Percentiles rank a stretch among this genome's conserved stretches.
These are phyloP conservation scores for Ophonus ardosiacus DNA, from an alignment of 2,888 invertebrate species.

Conservation along the genomic window DNA sequence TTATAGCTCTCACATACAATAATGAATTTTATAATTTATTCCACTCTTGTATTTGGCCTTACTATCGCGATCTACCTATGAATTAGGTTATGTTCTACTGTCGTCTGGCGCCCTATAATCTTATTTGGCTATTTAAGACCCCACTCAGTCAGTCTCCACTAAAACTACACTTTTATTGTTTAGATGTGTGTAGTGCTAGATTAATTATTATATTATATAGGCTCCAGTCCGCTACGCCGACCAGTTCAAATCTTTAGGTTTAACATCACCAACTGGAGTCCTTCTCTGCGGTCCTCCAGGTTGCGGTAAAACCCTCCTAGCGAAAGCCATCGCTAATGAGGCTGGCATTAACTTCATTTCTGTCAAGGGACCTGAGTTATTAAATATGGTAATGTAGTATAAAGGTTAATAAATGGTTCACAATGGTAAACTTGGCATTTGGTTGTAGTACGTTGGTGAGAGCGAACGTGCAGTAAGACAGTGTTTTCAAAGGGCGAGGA, in stretches of 20 bases:
- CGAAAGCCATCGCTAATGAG: conserved; percentile 99
- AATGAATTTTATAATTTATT: too few relatives aligned
- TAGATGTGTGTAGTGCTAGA: too few relatives aligned
- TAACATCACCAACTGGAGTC: conserved; percentile 91
- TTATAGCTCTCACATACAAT: too few relatives aligned
- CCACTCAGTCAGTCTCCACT: too few relatives aligned
- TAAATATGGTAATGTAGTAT: conserved; percentile 89
- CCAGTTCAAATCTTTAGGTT: conserved; percentile 86
- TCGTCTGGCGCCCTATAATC: too few relatives aligned
- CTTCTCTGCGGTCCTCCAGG: conserved; percentile 98
- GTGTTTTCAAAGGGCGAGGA: conserved; percentile 95
- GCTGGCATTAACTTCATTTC: conserved; percentile 99
- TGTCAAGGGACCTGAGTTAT: conserved; percentile 97
- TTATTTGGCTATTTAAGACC: too few relatives aligned
- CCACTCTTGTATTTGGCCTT: too few relatives aligned
- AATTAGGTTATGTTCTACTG: too few relatives aligned
- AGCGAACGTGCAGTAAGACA: conserved; percentile 98
- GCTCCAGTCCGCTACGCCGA: conserved; percentile 94
- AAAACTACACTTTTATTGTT: too few relatives aligned
- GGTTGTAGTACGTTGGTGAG: conserved; percentile 94
- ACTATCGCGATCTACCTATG: too few relatives aligned
- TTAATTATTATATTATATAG: conserved; percentile 73
- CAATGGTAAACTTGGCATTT: conserved; percentile 3
- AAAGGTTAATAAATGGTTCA: background rate
- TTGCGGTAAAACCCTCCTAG: conserved; percentile 96